Evolutionary conservation across 2,797 vertebrate species (phyloP), one percentile per base, ranked within the genome.

Genomic region (Triplophysa bombifrons): DNA sequence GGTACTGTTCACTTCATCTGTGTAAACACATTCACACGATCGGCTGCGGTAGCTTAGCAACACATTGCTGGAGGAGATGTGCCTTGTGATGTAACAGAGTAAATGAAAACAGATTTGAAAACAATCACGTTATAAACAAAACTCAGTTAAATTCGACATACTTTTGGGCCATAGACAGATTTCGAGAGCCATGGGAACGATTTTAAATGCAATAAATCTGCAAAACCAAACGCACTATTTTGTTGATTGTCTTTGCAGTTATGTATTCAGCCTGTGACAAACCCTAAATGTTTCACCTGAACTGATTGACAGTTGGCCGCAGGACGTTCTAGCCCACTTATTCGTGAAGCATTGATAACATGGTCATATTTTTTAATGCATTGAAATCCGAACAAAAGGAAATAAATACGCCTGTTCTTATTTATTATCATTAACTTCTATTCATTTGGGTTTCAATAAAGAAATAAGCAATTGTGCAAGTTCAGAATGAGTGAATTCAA

Each of bases 41-140:
- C 84, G 30, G 58, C 79, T 69, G 76, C 4, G 66, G 91, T 92
- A 86, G 86, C 91, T 78, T 80, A 86, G 91, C 91, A 89, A 91
- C 91, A 78, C 65, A 4, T 58, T 56, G 51, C 82, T 80, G 82
- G 44, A 72, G 65, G 76, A 87, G n/a, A 48, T 75, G 78, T 51
- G 65, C 69, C 80, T 69, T 78, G 58, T 46, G 50, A 56, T 55
- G 56, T 41, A 80, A 72, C 58, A 10, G 53, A 76, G 82, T 41
- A 74, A 55, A 73, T 41, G 41, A 76, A 69, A 75, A 70, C 53
- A 83, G 19, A 74, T 63, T 27, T 19, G 10, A 3, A 22, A 19
- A 48, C 71, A 16, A 34, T 30, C 44, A 71, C 44, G 12, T 48
- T 48, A 48, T 55, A 74, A 70, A 61, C 64, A 83, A 65, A 22